Evolutionary conservation across 2,113 vertebrate genomes (phyloP), one percentile per base, ranked within the genome.

Genomic region (Martes martes): DNA sequence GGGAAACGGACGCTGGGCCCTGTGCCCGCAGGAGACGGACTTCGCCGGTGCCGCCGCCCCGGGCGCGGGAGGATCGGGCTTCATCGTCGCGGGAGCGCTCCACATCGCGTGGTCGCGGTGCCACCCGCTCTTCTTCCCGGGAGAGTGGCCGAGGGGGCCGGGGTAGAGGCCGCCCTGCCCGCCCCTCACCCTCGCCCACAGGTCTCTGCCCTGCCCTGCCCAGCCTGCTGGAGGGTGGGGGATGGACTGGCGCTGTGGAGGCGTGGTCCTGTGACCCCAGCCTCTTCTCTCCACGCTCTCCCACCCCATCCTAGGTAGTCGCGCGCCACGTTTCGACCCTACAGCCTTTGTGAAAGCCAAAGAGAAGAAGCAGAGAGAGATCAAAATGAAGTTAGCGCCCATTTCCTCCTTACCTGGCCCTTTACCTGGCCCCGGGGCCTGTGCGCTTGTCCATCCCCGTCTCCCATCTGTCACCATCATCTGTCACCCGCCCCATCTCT

Each of bases 271-370:
- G 87, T 65, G 81, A 98, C 98, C 4, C 98, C 98, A 83, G 98
- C 98, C 39, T 97, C 52, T 96, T 98, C 0, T 96, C 98, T 0
- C 97, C 95, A 2, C 99, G 98, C 16, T 98, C 98, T 1, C 99
- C 99, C 2, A 24, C 6, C 19, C 73, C 23, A 36, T 26, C 81
- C 33, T 78, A 86, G 94, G 96, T 96, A 93, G 98, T 42, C 98
- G 98, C 7, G 97, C 45, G 0, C 97, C 99, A 13, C 99, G 99
- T 59, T 99, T 99, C 28, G 99, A 99, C 97, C 99, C 99, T 59
- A 99, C 99, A 0, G 99, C 99, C 21, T 99, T 99, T 82, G 99
- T 99, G 95, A 99, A 99, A 96, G 99, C 99, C 96, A 98, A 99
- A 45, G 99, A 99, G 78, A 98, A 97, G 61, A 99, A 99, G 78